Evolutionary conservation across 2,113 vertebrate species (phyloP), one percentile per base, ranked within the genome.

Genomic region (Atractosteus spatula): DNA sequence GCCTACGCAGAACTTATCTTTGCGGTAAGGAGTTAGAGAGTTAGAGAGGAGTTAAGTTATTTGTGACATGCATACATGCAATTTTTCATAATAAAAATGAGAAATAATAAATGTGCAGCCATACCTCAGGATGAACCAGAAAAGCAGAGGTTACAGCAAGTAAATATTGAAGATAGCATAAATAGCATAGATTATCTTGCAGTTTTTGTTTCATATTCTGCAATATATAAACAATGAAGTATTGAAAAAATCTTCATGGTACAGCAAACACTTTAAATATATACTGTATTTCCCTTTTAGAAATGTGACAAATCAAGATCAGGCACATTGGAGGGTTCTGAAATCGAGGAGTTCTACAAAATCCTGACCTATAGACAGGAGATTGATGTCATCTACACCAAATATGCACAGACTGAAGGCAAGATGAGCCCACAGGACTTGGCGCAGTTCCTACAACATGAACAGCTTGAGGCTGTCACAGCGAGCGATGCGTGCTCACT

Each of bases 291-390:
- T 59, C 62, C 62, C 3, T 56, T 76, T 71, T 82, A 99, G 97
- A 85, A 94, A 80, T 97, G 97, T 83, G 96, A 99, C 89, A 90
- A 17, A 66, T 96, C 96, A 73, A 88, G 90, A 45, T 97, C 96
- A 3, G 90, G 92, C 47, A 81, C 94, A 14, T 80, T 99, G 82
- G 96, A 99, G 74, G 96, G 92, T 2, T 73, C 89, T 0, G 97
- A 99, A 89, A 98, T 99, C n/a, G 92, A 95, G 77, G 77, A 82
- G 8, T 99, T 98, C 89, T 99, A 99, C 71, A 89, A 92, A 73
- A 85, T 94, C 74, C 89, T 99, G 77, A 99, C 96, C 0, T 42
- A 93, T 0, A 89, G 97, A 4, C 80, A 86, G 16, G 97, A 99
- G 86, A 91, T 99, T 0, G 86, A 96, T 29, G 77, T 66, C 2